phyloP scores from a whole-genome alignment of 2,113 vertebrate species.

The Cyanoramphus novaezelandiae region DNA sequence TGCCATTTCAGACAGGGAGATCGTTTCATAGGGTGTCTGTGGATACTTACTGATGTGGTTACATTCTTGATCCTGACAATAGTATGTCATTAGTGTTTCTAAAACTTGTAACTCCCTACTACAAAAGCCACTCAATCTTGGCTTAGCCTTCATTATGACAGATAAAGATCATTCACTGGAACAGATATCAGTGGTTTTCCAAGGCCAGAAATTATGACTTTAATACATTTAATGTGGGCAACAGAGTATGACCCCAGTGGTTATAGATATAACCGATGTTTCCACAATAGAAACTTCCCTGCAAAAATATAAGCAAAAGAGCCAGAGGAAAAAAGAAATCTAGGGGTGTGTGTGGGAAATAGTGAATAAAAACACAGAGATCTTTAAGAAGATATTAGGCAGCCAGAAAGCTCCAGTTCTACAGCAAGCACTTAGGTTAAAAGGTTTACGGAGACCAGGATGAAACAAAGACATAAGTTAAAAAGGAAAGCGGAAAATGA shows the following conservation, averaged over 20 bases:
- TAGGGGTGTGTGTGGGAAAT: neutral
- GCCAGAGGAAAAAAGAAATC: neutral
- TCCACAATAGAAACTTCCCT: neutral
- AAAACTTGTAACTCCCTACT: neutral
- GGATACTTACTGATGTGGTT: neutral
- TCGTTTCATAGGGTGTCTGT: neutral
- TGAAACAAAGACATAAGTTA: neutral
- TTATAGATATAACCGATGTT: neutral
- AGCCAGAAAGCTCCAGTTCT: neutral
- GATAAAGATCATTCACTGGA: conserved; percentile 18
- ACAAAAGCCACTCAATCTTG: conserved; percentile 6
- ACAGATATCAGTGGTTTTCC: neutral
- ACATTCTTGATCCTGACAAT: neutral
- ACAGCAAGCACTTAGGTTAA: neutral
- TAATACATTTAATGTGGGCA: conserved; percentile 23
- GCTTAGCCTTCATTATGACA: neutral
- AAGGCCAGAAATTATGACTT: conserved; percentile 30
- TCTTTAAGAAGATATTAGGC: neutral
- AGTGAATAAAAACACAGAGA: neutral
- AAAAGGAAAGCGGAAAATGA: neutral
- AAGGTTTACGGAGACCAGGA: neutral
- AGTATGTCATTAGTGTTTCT: neutral
- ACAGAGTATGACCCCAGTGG: neutral
- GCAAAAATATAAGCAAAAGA: neutral
- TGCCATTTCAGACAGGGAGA: neutral